Evolutionary conservation across 1,140 invertebrate genomes (phyloP), one percentile per base, ranked within the genome.

Genomic region (Trichonephila inaurata): DNA sequence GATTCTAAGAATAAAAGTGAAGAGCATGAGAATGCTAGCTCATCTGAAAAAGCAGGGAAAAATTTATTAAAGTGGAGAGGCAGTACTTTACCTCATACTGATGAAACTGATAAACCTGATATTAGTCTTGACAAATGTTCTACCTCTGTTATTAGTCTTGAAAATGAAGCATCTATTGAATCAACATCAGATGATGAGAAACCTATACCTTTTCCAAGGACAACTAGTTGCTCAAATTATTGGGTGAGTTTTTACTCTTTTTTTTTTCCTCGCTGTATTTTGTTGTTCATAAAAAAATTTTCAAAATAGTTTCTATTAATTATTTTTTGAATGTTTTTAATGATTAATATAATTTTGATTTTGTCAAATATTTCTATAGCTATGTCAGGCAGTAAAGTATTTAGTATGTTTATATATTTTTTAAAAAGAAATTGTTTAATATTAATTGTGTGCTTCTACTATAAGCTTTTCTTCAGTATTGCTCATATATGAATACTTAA

Each of bases 61-160:
- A 92, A 88, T 88, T 77, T 94, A 7, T 72, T 94, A n/a, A 94
- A 94, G 62, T 94, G 94, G 94, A 81, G 94, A 40, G 94, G 94
- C 33, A 89, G 82, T 21, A 89, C 91, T 18, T 60, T 94, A 10
- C 94, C 93, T 33, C 89, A 91, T 88, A 90, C 81, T 21, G 91
- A 92, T 19, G 92, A 93, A 6, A 14, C 64, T 51, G 60, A 40
- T 66, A 77, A 69, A 60, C 40, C 58, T 28, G 28, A 86, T 87
- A n/a, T n/a, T 51, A 21, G 60, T 40, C 60, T 28, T 33, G 72
- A 77, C 18, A 33, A 77, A 40, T 77, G 28, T 40, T 77, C 72
- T 77, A 33, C 72, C 14, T 77, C 28, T 40, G 33, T 40, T 33
- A 18, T 51, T 14, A 24, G 44, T 12, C 44, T 83, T 83, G 51